Conservation (phyloP, 2,888 invertebrate genomes). For the Parascotia fuliginaria region DNA sequence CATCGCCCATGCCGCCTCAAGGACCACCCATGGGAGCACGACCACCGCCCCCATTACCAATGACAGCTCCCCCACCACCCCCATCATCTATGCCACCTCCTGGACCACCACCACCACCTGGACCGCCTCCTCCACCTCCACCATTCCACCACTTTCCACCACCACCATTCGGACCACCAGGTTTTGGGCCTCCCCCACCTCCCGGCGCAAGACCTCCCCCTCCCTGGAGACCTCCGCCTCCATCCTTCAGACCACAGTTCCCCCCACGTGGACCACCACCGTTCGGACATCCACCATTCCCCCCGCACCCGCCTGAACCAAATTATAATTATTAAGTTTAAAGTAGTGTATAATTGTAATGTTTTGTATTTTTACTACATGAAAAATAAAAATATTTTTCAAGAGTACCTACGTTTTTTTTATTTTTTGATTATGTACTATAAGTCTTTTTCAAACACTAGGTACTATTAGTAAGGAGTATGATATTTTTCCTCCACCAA, state of each 20-base stretch:
- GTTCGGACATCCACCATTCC: constrained; percentile 90
- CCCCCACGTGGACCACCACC: constrained; percentile 58
- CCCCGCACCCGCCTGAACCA: constrained; percentile 83
- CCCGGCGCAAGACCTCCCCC: constrained; percentile 81
- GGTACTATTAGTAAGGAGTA: too few relatives aligned
- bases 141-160: constrained; percentile 69
- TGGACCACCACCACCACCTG: constrained; percentile 72
- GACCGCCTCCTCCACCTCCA: constrained; percentile 71
- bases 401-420: background rate
- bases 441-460: too few relatives aligned
- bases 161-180: constrained; percentile 75
- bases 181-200: constrained; percentile 74
- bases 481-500: too few relatives aligned
- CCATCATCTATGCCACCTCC: constrained; percentile 75
- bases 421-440: background rate
- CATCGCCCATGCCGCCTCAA: constrained; percentile 90
- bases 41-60: constrained; percentile 83
- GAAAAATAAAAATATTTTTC: constrained; percentile 2
- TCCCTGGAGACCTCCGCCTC: constrained; percentile 64
- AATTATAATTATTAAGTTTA: constrained; percentile 77
- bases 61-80: constrained; percentile 77
- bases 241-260: constrained; percentile 62
- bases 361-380: background rate
- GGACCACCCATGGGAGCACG: constrained; percentile 87
- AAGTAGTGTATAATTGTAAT: constrained; percentile 34